Evolutionary conservation across 2,888 invertebrate species (phyloP).

Genomic region (Cepaea hortensis): DNA sequence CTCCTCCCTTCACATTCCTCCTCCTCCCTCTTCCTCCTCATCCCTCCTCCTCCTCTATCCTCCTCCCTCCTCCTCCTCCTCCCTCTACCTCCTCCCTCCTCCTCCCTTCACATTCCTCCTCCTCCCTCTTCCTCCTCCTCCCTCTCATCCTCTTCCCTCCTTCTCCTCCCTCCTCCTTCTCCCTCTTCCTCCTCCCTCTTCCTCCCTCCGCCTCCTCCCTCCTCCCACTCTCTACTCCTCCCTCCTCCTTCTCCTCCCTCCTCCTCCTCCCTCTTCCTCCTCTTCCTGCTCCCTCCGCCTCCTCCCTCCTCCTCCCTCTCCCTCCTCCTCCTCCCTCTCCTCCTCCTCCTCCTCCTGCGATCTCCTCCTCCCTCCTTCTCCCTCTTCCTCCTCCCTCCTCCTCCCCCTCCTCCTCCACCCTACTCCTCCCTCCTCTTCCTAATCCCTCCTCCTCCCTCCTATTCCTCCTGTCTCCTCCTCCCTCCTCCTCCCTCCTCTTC

Average conservation of each 20-base stretch:
- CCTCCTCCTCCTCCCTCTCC: neutral
- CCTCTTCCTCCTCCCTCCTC: neutral
- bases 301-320: neutral
- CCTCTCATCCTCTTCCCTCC: neutral
- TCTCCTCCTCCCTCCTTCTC: neutral
- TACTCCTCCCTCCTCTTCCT: too few species aligned
- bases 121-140: neutral
- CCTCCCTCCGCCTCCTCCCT: too few species aligned
- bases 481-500: neutral
- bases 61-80: constrained; percentile 5
- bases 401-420: too few species aligned
- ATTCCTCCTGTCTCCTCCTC: too few species aligned
- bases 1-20: too few species aligned
- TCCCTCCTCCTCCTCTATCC: too few species aligned
- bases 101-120: too few species aligned
- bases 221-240: too few species aligned
- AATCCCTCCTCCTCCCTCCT: too few species aligned
- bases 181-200: too few species aligned
- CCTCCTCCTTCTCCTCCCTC: neutral
- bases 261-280: neutral
- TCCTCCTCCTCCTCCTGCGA: neutral
- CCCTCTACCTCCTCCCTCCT: neutral
- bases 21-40: too few species aligned
- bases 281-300: too few species aligned
- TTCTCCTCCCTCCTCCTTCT: neutral